phyloP scores from a whole-genome alignment of 2,888 invertebrate genomes.

The Abscondita cerata region DNA sequence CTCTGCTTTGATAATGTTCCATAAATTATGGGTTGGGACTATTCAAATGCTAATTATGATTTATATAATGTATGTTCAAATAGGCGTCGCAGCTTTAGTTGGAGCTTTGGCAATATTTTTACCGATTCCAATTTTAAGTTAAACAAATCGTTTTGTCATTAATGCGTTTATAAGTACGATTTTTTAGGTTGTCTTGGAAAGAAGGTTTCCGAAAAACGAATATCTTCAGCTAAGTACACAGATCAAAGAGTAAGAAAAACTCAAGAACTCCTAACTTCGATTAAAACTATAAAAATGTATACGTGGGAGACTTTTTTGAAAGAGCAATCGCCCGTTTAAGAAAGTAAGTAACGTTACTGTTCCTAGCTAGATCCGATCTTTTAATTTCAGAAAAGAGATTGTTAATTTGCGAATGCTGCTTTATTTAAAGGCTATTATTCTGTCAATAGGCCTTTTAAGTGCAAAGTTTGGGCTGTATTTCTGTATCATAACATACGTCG shows the following conservation, averaged over 20 bases:
- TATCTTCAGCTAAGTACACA: constrained; percentile 83
- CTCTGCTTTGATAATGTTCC: constrained; percentile 78
- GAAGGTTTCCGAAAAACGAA: constrained; percentile 68
- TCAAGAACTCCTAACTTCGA: constrained; percentile 85
- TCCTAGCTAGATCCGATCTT: not conserved
- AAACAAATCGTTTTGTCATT: not conserved
- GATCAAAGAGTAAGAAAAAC: constrained; percentile 90
- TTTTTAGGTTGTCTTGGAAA: constrained; percentile 1
- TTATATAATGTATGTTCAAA: constrained; percentile 68
- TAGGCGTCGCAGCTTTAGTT: constrained; percentile 60
- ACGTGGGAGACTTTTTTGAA: constrained; percentile 87
- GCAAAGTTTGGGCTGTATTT: constrained; percentile 52
- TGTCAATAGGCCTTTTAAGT: constrained; percentile 48
- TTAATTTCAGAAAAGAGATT: constrained; percentile 61
- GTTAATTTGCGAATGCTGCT: constrained; percentile 59
- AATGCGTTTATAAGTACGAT: not conserved
- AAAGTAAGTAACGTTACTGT: constrained; percentile 64
- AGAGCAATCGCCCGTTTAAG: constrained; percentile 73
- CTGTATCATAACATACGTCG: constrained; percentile 65
- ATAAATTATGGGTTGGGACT: constrained; percentile 74
- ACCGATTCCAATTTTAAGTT: constrained; percentile 54
- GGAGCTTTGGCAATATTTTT: constrained; percentile 60
- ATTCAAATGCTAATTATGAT: constrained; percentile 75
- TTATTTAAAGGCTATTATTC: constrained; percentile 47
- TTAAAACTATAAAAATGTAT: constrained; percentile 90